Evolutionary conservation across 2,113 vertebrate species (phyloP).

Genomic region (Girardinichthys multiradiatus): DNA sequence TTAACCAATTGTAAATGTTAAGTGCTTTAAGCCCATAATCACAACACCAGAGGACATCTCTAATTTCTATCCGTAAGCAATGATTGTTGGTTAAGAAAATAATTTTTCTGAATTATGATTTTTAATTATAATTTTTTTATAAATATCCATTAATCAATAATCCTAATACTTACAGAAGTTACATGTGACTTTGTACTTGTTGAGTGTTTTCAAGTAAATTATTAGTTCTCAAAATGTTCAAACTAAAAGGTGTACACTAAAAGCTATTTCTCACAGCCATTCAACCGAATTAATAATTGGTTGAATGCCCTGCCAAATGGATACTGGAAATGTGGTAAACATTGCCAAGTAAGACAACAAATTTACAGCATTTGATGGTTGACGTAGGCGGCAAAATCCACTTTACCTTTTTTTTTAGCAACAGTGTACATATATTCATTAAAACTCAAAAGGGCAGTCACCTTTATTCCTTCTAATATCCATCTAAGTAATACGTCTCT

Average conservation of each 20-base stretch:
- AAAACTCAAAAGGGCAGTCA: background rate
- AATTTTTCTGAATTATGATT: too few relatives aligned
- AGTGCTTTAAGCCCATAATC: too few relatives aligned
- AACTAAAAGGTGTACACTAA: slow-evolving; percentile 44
- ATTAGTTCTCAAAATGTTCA: slow-evolving; percentile 31
- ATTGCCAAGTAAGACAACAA: background rate
- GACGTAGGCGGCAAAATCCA: background rate
- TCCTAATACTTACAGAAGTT: too few relatives aligned
- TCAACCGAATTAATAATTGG: slow-evolving; percentile 37
- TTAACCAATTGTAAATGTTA: too few relatives aligned
- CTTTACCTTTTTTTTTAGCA: background rate
- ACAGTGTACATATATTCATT: background rate
- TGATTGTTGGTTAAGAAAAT: too few relatives aligned
- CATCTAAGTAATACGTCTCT: background rate
- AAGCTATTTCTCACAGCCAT: slow-evolving; percentile 58
- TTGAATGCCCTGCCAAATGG: slow-evolving; percentile 39
- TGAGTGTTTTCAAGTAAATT: slow-evolving; percentile 27
- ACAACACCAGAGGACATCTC: too few relatives aligned
- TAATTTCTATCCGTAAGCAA: too few relatives aligned
- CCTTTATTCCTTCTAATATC: background rate
- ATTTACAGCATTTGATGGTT: background rate
- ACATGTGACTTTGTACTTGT: slow-evolving; percentile 24
- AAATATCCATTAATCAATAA: too few relatives aligned
- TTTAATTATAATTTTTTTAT: too few relatives aligned
- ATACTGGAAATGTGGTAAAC: background rate